These are phyloP conservation scores for Cyprinella venusta DNA, from an alignment of 2,797 vertebrate species.

Conservation along the genomic window DNA sequence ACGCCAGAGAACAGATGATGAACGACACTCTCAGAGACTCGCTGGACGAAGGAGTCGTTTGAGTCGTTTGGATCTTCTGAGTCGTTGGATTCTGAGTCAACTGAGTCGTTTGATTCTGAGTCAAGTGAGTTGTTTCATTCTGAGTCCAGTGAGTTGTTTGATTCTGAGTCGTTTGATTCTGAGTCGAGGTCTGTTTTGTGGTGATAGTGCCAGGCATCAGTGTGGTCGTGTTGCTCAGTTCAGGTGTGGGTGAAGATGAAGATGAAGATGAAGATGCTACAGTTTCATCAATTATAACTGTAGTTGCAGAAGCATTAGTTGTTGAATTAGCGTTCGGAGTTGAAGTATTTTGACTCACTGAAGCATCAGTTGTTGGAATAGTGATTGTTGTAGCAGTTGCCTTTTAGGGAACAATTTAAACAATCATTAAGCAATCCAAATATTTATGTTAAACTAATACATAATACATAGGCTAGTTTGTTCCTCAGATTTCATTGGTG, in stretches of 20 bases:
- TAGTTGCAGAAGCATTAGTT: not conserved
- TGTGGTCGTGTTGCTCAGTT: not conserved
- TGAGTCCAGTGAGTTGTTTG: too few relatives aligned
- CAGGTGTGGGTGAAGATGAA: not conserved
- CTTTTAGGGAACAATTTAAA: not conserved
- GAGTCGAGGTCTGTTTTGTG: too few relatives aligned
- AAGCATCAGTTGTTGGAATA: not conserved
- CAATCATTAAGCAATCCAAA: too few relatives aligned
- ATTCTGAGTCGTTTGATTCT: too few relatives aligned
- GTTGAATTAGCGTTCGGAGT: not conserved
- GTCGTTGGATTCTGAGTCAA: too few relatives aligned
- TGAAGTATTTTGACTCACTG: not conserved
- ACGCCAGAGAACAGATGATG: conserved; percentile 42
- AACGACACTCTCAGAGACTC: conserved; percentile 43
- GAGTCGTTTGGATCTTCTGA: too few relatives aligned
- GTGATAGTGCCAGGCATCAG: rapidly evolving
- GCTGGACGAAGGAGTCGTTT: not conserved
- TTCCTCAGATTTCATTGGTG: not conserved
- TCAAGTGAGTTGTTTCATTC: too few relatives aligned
- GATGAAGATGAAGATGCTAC: too few relatives aligned
- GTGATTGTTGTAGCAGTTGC: rapidly evolving
- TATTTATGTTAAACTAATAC: not conserved
- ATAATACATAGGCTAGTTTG: not conserved
- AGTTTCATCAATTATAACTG: too few relatives aligned
- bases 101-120: too few relatives aligned